Evolutionary conservation across 2,888 invertebrate species (phyloP).

Genomic region (Coecobrya sp.): DNA sequence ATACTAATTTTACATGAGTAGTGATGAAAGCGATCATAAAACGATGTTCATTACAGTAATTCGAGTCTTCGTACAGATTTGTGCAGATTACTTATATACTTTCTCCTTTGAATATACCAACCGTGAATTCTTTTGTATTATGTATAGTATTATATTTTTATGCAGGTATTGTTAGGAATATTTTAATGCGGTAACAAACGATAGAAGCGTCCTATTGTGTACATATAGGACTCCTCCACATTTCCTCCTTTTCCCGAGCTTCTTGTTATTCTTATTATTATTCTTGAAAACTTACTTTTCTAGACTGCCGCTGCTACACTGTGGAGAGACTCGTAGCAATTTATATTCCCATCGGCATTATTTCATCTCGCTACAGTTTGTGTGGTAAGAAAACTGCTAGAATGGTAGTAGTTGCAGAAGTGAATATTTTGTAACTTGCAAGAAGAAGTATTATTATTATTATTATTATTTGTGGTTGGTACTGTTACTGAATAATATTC

Average conservation of each 20-base stretch:
- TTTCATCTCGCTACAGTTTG: slow-evolving; percentile 70
- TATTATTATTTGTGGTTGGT: slow-evolving; percentile 73
- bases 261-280: slow-evolving; percentile 19
- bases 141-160: background rate
- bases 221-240: background rate
- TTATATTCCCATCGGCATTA: slow-evolving; percentile 78
- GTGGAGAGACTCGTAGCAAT: slow-evolving; percentile 65
- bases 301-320: background rate
- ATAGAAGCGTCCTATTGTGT: slow-evolving; percentile 46
- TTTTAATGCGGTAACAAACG: slow-evolving; percentile 29
- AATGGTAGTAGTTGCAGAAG: background rate
- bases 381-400: slow-evolving; percentile 18
- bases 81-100: slow-evolving; percentile 29
- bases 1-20: background rate
- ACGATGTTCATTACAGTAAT: slow-evolving; percentile 46
- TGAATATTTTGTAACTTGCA: slow-evolving; percentile 31
- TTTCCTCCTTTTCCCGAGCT: background rate
- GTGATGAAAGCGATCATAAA: slow-evolving; percentile 45
- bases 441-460: slow-evolving; percentile 26
- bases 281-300: slow-evolving; percentile 39
- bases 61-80: slow-evolving; percentile 57
- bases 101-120: slow-evolving; percentile 12
- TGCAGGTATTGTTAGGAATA: slow-evolving; percentile 39
- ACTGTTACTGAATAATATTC: slow-evolving; percentile 56
- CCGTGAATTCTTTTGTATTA: background rate